Conservation (phyloP, 2,113 vertebrate species). For the Puffinus mauretanicus region DNA sequence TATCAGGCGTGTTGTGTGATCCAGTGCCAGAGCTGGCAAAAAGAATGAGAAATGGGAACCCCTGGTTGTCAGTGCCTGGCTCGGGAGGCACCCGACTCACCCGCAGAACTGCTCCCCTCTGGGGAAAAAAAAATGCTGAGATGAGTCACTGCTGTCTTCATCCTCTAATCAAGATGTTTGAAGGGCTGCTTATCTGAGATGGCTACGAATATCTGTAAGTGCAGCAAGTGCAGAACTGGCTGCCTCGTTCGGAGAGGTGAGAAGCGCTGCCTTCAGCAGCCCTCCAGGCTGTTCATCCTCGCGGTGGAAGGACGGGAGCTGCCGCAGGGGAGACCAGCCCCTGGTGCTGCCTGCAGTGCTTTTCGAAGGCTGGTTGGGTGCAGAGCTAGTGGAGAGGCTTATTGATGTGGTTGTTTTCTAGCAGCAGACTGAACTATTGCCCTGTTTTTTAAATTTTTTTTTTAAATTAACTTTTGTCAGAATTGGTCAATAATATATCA, state of each 20-base stretch:
- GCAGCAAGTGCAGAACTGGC: background rate
- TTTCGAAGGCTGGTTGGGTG: background rate
- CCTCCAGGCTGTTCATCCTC: background rate
- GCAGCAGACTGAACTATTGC: background rate
- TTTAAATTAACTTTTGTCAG: background rate
- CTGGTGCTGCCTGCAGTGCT: background rate
- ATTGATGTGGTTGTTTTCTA: background rate
- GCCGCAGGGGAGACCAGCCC: background rate
- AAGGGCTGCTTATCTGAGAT: background rate
- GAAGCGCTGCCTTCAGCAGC: background rate
- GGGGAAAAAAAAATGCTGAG: background rate
- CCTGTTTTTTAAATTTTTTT: background rate
- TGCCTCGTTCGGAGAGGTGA: background rate
- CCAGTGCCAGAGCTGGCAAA: background rate
- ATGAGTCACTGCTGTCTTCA: background rate
- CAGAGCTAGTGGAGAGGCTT: background rate
- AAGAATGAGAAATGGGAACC: background rate
- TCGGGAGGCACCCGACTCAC: background rate
- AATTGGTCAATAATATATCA: rapidly evolving
- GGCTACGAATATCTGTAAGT: background rate
- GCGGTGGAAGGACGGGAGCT: background rate
- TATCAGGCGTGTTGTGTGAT: background rate
- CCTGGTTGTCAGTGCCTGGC: background rate
- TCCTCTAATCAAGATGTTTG: background rate
- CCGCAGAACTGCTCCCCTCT: background rate